Conservation (phyloP, 2,888 invertebrate genomes). For the Drosophila subsilvestris region DNA sequence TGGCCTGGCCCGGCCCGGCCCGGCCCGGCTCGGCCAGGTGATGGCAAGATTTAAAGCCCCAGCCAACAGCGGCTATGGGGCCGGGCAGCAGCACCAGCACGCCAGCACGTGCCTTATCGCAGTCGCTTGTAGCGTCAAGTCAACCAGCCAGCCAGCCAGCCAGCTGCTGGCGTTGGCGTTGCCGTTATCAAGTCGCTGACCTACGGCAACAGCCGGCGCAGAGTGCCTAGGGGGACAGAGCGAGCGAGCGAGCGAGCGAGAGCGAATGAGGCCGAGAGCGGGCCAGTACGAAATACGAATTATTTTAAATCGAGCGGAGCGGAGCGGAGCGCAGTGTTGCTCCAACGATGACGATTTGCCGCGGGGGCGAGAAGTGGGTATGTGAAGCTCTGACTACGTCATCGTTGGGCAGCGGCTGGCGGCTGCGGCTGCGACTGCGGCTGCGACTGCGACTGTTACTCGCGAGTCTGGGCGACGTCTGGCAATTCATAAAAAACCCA, state of each 20-base stretch:
- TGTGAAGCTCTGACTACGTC: conserved; percentile 18
- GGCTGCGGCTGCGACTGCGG: no score
- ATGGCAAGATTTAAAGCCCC: conserved; percentile 4
- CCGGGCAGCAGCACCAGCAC: neutral
- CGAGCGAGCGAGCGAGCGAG: conserved; percentile 1
- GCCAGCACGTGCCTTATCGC: conserved; percentile 52
- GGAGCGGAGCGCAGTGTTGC: neutral
- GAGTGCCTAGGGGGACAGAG: conserved; percentile 2
- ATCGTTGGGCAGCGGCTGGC: conserved; percentile 27
- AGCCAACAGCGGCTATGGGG: conserved; percentile 4
- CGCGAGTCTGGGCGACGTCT: conserved; percentile 34
- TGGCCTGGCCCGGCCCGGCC: no score
- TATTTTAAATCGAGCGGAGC: conserved; percentile 53
- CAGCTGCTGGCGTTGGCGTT: conserved; percentile 8
- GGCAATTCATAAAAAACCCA: conserved; percentile 55
- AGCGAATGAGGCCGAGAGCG: neutral
- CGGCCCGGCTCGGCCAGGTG: neutral
- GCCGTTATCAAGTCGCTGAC: conserved; percentile 68
- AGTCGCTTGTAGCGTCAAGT: conserved; percentile 1
- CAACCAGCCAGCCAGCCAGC: no score
- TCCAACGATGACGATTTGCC: conserved; percentile 8
- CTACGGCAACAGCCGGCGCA: conserved; percentile 57
- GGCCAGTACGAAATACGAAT: conserved; percentile 48
- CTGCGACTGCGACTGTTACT: conserved; percentile 11
- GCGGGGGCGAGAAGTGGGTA: neutral